phyloP scores from a whole-genome alignment of 1,140 invertebrate genomes.

The Meloidogyne exigua region DNA sequence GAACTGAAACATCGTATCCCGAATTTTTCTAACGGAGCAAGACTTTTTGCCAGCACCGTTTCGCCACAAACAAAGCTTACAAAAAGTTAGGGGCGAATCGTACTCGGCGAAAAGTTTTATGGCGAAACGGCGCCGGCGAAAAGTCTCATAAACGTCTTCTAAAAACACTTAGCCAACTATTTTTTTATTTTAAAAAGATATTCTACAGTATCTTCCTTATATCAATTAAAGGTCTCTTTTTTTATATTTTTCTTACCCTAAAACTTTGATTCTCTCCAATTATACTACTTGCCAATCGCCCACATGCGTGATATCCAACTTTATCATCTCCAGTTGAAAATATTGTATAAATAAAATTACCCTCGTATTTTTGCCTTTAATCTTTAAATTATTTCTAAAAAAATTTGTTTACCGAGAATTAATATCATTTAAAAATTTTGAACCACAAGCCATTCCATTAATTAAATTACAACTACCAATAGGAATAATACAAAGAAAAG shows the following conservation, averaged over 20 bases:
- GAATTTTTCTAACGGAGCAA: too few species aligned
- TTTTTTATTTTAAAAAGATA: not conserved
- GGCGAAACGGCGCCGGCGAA: too few species aligned
- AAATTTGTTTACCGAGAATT: conserved; percentile 49
- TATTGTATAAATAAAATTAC: conserved; percentile 44
- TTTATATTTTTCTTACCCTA: conserved; percentile 13
- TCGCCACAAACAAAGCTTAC: too few species aligned
- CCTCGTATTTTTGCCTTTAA: conserved; percentile 42
- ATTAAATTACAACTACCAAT: conserved; percentile 50
- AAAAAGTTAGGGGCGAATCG: too few species aligned
- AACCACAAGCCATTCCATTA: conserved; percentile 51
- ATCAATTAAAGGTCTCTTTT: too few species aligned
- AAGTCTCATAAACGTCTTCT: too few species aligned
- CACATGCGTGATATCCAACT: conserved; percentile 50
- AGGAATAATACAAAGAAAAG: conserved; percentile 47
- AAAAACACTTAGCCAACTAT: too few species aligned
- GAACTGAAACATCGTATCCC: too few species aligned
- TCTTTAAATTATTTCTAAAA: conserved; percentile 20
- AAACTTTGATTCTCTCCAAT: conserved; percentile 42
- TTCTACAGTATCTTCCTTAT: not conserved
- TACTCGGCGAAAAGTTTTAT: too few species aligned
- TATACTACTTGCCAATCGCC: conserved; percentile 44
- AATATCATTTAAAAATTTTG: conserved; percentile 46
- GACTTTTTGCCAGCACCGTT: too few species aligned
- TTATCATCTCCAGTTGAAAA: conserved; percentile 54